phyloP scores from a whole-genome alignment of 1,140 invertebrate genomes.

The Diuraphis noxia region DNA sequence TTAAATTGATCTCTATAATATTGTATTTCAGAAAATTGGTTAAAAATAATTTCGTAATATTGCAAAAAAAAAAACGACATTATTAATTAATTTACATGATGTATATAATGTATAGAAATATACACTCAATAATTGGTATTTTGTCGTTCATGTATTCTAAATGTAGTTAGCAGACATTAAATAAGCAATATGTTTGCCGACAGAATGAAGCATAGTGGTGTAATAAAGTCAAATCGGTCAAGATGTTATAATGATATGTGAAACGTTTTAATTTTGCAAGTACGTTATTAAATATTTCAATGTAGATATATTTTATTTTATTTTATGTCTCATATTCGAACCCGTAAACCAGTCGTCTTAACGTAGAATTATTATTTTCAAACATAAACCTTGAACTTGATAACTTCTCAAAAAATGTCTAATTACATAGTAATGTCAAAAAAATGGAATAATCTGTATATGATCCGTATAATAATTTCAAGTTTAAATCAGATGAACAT shows the following conservation, averaged over 20 bases:
- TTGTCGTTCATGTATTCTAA: background rate
- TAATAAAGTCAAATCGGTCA: background rate
- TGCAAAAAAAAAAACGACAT: background rate
- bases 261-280: background rate
- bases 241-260: background rate
- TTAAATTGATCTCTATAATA: background rate
- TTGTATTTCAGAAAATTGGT: background rate
- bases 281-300: background rate
- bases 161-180: background rate
- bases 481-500: background rate
- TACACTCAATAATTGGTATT: background rate
- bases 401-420: background rate
- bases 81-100: background rate
- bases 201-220: background rate
- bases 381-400: background rate
- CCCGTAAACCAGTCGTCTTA: background rate
- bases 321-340: background rate
- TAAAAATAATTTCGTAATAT: background rate
- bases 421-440: background rate
- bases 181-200: background rate
- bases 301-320: too few relatives aligned
- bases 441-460: background rate
- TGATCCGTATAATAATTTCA: background rate
- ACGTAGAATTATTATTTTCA: background rate
- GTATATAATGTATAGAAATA: background rate